These are phyloP conservation scores for Trachemys scripta DNA, from an alignment of 2,113 vertebrate genomes.

Conservation along the genomic window DNA sequence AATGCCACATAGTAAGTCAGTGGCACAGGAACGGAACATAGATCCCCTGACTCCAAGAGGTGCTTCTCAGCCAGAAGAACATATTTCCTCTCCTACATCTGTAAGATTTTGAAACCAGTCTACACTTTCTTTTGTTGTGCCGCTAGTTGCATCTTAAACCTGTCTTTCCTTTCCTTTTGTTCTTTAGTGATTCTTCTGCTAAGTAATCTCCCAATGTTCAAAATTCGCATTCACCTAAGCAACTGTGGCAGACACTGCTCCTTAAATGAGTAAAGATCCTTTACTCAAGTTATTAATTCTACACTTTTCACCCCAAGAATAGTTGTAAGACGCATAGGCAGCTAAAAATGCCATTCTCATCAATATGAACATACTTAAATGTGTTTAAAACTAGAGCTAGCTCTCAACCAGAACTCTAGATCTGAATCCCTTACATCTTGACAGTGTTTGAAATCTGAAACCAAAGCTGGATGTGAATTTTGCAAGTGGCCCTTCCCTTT, in stretches of 20 bases:
- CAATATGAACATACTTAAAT: not conserved
- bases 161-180: not conserved
- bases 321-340: not conserved
- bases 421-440: not conserved
- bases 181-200: not conserved
- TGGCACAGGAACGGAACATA: too few relatives aligned
- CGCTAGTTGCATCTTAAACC: too few relatives aligned
- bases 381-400: not conserved
- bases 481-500: not conserved
- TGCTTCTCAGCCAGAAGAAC: too few relatives aligned
- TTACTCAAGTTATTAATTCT: not conserved
- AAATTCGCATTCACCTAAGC: not conserved
- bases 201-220: not conserved
- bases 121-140: too few relatives aligned
- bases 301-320: not conserved
- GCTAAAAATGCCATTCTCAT: not conserved
- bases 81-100: too few relatives aligned
- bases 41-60: too few relatives aligned
- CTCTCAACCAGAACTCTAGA: not conserved
- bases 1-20: too few relatives aligned
- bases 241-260: not conserved
- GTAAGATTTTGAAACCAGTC: too few relatives aligned
- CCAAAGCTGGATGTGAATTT: not conserved
- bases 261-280: not conserved
- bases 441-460: not conserved